Evolutionary conservation across 2,888 invertebrate species (phyloP).

Genomic region (Acanthosepion esculentum): DNA sequence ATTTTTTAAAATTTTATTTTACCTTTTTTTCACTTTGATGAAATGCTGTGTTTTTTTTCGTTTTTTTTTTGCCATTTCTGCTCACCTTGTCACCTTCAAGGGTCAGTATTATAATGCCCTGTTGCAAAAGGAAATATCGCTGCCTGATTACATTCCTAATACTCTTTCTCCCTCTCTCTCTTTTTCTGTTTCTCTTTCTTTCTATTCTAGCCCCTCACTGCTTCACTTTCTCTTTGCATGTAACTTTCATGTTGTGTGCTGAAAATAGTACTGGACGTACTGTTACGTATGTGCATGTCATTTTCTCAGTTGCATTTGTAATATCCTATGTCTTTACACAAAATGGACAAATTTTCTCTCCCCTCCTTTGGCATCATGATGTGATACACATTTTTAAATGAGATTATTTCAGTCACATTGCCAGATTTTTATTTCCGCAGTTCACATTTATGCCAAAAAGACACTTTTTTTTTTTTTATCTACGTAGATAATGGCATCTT

Average conservation of each 20-base stretch:
- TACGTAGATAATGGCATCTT: not conserved
- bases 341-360: not conserved
- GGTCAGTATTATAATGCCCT: not conserved
- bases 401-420: not conserved
- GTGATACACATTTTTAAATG: not conserved
- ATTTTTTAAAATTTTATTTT: not conserved
- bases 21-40: not conserved
- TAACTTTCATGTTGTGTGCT: not conserved
- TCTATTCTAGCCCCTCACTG: not conserved
- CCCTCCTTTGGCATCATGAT: not conserved
- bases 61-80: not conserved
- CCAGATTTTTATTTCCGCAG: not conserved
- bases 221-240: not conserved
- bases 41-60: not conserved
- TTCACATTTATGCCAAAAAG: not conserved
- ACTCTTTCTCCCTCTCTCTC: constrained; percentile 34
- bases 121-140: not conserved
- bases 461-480: not conserved
- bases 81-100: not conserved
- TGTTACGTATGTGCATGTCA: not conserved
- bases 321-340: not conserved
- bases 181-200: not conserved
- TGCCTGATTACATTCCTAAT: not conserved
- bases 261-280: not conserved
- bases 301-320: not conserved